A percentile compares a stretch with the other conserved stretches of the same genome.
These are phyloP conservation scores for Atopsyche davidsoni DNA, from an alignment of 1,140 invertebrate genomes.

Conservation along the genomic window DNA sequence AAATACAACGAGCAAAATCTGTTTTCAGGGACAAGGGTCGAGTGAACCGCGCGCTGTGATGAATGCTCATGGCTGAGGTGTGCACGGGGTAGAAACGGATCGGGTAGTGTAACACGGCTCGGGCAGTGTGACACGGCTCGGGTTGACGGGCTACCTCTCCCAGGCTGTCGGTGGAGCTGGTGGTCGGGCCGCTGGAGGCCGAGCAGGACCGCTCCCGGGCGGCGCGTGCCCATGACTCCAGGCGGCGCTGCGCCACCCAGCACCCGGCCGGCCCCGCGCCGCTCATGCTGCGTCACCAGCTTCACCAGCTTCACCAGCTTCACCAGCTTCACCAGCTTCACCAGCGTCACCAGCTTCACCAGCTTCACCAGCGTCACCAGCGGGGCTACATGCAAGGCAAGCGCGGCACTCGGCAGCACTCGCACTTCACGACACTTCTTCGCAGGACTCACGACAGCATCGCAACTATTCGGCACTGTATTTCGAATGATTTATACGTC, in stretches of 20 bases:
- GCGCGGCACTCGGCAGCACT: neutral
- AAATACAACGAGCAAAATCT: too few relatives aligned
- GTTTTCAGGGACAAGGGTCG: too few relatives aligned
- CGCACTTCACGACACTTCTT: neutral
- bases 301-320: slow-evolving; percentile 27
- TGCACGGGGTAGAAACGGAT: too few relatives aligned
- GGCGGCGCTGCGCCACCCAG: slow-evolving; percentile 62
- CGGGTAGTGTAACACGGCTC: too few relatives aligned
- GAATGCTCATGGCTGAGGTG: too few relatives aligned
- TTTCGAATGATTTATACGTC: too few relatives aligned
- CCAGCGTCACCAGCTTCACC: slow-evolving; percentile 3
- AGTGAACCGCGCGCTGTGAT: too few relatives aligned
- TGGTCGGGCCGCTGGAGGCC: slow-evolving; percentile 51
- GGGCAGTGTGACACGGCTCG: too few relatives aligned
- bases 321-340: too few relatives aligned
- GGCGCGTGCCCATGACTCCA: slow-evolving; percentile 64
- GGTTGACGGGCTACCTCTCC: slow-evolving; percentile 43
- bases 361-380: neutral
- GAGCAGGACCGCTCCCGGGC: slow-evolving; percentile 59
- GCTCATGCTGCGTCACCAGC: slow-evolving; percentile 46
- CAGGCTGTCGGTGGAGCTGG: slow-evolving; percentile 52
- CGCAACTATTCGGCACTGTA: neutral
- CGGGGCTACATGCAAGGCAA: neutral
- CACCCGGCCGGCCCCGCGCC: slow-evolving; percentile 60
- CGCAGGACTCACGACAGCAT: slow-evolving; percentile 1